phyloP scores from a whole-genome alignment of 2,888 invertebrate genomes.

The Erpobdella octoculata region DNA sequence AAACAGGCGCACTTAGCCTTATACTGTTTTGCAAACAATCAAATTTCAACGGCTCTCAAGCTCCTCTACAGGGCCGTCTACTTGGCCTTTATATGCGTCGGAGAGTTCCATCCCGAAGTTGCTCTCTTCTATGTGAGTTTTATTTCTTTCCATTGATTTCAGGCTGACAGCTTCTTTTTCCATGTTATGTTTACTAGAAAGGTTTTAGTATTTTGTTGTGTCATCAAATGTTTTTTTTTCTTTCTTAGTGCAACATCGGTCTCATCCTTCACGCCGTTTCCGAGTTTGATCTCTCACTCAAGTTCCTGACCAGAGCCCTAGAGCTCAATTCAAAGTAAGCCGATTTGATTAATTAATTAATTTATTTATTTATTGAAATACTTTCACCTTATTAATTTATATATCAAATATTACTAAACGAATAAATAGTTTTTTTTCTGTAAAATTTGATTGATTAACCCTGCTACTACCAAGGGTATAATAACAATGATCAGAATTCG shows the following conservation, averaged over 20 bases:
- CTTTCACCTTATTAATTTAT: no score
- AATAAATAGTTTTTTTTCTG: no score
- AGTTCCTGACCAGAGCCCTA: slow-evolving; percentile 87
- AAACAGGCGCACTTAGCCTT: slow-evolving; percentile 83
- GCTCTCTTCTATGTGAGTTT: slow-evolving; percentile 85
- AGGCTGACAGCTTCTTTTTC: no score
- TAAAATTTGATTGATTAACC: no score
- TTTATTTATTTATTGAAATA: no score
- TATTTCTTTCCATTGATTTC: neutral
- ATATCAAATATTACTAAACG: no score
- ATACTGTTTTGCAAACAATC: slow-evolving; percentile 94
- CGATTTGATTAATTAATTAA: slow-evolving; percentile 9
- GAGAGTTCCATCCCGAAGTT: slow-evolving; percentile 96
- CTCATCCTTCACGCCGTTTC: slow-evolving; percentile 93
- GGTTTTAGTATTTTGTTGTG: no score
- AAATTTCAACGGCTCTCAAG: slow-evolving; percentile 87
- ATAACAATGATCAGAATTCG: no score
- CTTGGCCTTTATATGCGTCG: slow-evolving; percentile 81
- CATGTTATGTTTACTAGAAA: no score
- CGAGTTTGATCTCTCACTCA: slow-evolving; percentile 87
- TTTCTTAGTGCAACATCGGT: slow-evolving; percentile 83
- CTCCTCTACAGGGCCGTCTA: slow-evolving; percentile 90
- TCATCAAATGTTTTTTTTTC: no score
- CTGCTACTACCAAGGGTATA: no score
- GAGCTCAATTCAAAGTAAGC: slow-evolving; percentile 71